Conservation (phyloP, 2,888 invertebrate genomes). For the Crossocerus cetratus region DNA sequence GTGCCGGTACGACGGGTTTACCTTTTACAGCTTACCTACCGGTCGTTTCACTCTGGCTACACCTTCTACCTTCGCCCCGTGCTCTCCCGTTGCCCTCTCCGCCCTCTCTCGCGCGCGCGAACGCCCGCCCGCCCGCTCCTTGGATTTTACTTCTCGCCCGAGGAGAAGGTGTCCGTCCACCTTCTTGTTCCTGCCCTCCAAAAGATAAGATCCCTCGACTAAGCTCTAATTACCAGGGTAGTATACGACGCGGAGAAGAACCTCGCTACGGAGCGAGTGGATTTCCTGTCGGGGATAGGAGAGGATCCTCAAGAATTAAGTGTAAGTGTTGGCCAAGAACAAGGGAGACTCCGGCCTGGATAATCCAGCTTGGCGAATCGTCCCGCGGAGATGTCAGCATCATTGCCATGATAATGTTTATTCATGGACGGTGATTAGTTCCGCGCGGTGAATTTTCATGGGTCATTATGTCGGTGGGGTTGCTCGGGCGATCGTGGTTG, state of each 20-base stretch:
- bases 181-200: no score
- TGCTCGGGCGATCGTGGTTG: background rate
- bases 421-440: slow-evolving; percentile 61
- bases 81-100: slow-evolving; percentile 21
- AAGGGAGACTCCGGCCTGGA: slow-evolving; percentile 4
- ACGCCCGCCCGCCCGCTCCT: background rate
- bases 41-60: slow-evolving; percentile 67
- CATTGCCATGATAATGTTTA: slow-evolving; percentile 60
- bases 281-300: no score
- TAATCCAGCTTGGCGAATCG: slow-evolving; percentile 47
- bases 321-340: no score
- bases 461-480: slow-evolving; percentile 51
- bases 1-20: slow-evolving; percentile 64
- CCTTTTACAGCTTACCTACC: slow-evolving; percentile 69
- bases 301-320: no score
- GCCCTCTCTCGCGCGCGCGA: slow-evolving; percentile 29
- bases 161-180: no score
- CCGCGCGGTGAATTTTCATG: slow-evolving; percentile 60
- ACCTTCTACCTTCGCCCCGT: slow-evolving; percentile 52
- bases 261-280: no score
- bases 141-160: no score
- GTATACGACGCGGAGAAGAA: slow-evolving; percentile 29
- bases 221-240: slow-evolving; percentile 14
- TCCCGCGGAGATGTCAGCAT: slow-evolving; percentile 49
- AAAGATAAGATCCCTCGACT: no score